Conservation (phyloP, 37 sponge, comb jelly and placozoan genomes). For the Diacarnus erythraeanus region DNA sequence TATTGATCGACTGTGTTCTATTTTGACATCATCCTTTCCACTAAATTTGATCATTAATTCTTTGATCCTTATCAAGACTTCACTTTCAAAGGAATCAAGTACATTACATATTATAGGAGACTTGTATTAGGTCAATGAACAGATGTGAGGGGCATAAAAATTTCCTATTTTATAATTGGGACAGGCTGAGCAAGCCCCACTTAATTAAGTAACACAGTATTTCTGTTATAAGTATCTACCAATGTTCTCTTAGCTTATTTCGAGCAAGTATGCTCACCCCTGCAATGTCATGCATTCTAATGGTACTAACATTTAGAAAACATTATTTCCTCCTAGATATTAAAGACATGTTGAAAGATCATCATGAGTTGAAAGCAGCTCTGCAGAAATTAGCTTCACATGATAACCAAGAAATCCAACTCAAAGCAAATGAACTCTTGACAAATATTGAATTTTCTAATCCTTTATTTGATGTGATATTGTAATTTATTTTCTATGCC, state of each 20-base stretch:
- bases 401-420: not conserved
- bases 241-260: no score
- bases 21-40: not conserved
- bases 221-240: no score
- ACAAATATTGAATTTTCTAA: no score
- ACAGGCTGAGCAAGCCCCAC: no score
- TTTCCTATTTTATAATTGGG: not conserved
- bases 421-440: conserved; percentile 5
- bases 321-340: not conserved
- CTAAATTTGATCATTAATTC: not conserved
- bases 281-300: no score
- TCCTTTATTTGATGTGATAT: no score
- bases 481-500: no score
- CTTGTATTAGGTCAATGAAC: not conserved
- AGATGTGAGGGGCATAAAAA: not conserved
- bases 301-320: no score
- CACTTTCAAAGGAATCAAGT: not conserved
- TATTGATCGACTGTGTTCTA: not conserved
- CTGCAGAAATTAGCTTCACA: not conserved
- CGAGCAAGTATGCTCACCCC: no score
- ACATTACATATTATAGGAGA: no score
- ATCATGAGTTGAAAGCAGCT: not conserved
- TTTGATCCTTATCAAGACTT: not conserved
- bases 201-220: no score
- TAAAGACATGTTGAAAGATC: not conserved